A percentile compares a stretch with the other conserved stretches of the same genome.
Conservation (phyloP, 2,888 invertebrate species). For the Hypomecis punctinalis region DNA sequence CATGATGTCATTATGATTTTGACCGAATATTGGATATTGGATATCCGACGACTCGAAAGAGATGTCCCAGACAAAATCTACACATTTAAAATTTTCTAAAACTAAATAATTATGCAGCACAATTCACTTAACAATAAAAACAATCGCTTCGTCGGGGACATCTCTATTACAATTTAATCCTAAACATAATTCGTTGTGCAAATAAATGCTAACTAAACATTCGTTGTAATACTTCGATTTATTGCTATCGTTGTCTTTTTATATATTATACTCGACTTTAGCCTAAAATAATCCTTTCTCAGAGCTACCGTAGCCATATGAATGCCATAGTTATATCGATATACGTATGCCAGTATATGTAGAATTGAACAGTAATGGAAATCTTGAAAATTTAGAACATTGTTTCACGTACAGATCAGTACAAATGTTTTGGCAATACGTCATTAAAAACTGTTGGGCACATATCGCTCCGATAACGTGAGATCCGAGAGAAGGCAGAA, state of each 20-base stretch:
- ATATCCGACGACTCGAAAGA: conserved; percentile 37
- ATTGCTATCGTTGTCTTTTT: conserved; percentile 63
- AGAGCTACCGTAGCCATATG: conserved; percentile 20
- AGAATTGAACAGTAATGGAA: too few relatives aligned
- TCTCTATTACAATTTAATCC: conserved; percentile 32
- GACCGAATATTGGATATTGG: conserved; percentile 38
- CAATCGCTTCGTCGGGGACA: conserved; percentile 24
- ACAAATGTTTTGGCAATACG: too few relatives aligned
- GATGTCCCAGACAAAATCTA: conserved; percentile 30
- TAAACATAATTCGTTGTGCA: conserved; percentile 58
- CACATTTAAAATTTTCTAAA: conserved; percentile 31
- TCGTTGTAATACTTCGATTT: conserved; percentile 72
- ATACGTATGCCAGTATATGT: too few relatives aligned
- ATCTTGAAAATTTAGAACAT: too few relatives aligned
- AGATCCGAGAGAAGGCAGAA: conserved; percentile 33
- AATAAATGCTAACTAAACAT: conserved; percentile 60
- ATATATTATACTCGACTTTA: conserved; percentile 50
- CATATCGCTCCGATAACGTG: conserved; percentile 31
- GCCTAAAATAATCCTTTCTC: conserved; percentile 47
- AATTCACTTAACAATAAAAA: conserved; percentile 24
- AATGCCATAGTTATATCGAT: too few relatives aligned
- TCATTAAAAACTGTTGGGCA: conserved; percentile 34
- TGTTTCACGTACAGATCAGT: too few relatives aligned
- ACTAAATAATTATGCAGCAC: conserved; percentile 39
- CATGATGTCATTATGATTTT: conserved; percentile 22